Conservation (phyloP, 2,888 invertebrate genomes). For the Agrenia bidenticulata region DNA sequence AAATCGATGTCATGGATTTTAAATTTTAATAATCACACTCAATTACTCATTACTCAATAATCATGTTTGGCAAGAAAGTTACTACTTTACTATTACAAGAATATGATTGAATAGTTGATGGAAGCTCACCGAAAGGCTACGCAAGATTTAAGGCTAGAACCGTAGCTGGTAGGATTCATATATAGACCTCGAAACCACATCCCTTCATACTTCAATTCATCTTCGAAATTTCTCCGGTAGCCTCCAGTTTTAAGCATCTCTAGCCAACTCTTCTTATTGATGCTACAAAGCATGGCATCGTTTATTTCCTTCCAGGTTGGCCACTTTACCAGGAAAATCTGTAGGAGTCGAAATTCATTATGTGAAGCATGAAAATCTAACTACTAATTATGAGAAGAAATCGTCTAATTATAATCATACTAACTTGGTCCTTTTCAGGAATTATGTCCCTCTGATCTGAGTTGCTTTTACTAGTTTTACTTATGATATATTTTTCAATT, state of each 20-base stretch:
- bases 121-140: constrained; percentile 2
- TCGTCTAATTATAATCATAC: too few species aligned
- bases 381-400: too few species aligned
- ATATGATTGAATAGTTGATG: not conserved
- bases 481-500: too few species aligned
- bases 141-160: constrained; percentile 8
- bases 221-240: constrained; percentile 7
- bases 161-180: not conserved
- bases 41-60: too few species aligned
- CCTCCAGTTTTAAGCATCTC: constrained; percentile 2
- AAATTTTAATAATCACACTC: too few species aligned
- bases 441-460: too few species aligned
- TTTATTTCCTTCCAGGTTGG: constrained; percentile 28
- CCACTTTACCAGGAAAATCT: constrained; percentile 32
- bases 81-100: not conserved
- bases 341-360: too few species aligned
- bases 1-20: too few species aligned
- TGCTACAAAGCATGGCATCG: not conserved
- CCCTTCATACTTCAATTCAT: constrained; percentile 14
- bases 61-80: too few species aligned
- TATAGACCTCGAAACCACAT: constrained; percentile 35
- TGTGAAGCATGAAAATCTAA: too few species aligned
- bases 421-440: too few species aligned
- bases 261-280: not conserved
- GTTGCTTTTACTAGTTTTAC: too few species aligned